A percentile compares a stretch with the other conserved stretches of the same genome.
These are phyloP conservation scores for Vultur gryphus DNA, from an alignment of 2,797 vertebrate genomes.

Conservation along the genomic window DNA sequence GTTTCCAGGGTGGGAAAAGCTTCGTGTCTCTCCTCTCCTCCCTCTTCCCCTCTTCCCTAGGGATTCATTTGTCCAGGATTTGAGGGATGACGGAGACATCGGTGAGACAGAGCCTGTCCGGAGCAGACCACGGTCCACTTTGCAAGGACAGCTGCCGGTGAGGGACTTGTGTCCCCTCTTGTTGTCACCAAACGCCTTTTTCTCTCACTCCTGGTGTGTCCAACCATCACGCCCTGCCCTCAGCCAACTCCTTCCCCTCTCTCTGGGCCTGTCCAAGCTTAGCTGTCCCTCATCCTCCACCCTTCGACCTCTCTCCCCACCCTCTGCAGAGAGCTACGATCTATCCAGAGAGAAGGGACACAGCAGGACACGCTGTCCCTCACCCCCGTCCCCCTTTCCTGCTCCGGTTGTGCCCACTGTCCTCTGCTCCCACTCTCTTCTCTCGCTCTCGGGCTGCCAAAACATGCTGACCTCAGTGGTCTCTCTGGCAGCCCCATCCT, in stretches of 20 bases:
- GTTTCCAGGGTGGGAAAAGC: background rate
- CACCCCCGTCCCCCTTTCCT: background rate
- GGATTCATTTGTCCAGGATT: background rate
- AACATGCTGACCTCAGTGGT: background rate
- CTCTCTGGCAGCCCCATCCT: background rate
- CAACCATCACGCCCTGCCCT: accelerated
- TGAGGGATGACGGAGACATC: background rate
- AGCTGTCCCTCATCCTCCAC: background rate
- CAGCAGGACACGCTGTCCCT: background rate
- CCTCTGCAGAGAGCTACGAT: background rate
- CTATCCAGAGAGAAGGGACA: background rate
- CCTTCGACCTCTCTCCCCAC: background rate
- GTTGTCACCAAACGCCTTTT: background rate
- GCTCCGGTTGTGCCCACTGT: background rate
- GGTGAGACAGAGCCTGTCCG: background rate
- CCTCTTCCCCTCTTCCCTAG: background rate
- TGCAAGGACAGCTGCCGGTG: background rate
- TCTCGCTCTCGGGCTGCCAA: background rate
- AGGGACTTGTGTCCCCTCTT: background rate
- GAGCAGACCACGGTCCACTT: background rate
- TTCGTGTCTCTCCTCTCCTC: background rate
- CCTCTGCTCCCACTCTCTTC: background rate
- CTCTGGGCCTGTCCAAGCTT: background rate
- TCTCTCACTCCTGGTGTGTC: background rate
- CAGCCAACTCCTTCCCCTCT: background rate